These are phyloP conservation scores for Peromyscus eremicus DNA, from an alignment of 2,797 vertebrate genomes.

Conservation along the genomic window DNA sequence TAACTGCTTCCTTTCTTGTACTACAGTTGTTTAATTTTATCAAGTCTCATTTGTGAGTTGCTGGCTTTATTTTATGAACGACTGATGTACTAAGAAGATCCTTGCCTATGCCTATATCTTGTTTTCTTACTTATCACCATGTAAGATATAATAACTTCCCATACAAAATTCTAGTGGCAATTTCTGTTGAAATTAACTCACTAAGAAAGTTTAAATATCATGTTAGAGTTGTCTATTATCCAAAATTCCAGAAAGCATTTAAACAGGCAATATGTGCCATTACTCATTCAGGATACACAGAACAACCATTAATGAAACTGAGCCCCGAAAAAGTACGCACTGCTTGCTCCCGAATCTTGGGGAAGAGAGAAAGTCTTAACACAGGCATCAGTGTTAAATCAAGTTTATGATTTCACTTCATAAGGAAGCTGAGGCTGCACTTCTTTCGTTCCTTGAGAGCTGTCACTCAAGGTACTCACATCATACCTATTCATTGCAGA, in stretches of 20 bases:
- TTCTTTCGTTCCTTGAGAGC: background rate
- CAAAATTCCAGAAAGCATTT: slow-evolving; percentile 9
- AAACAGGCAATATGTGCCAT: background rate
- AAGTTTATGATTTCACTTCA: background rate
- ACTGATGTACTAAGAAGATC: background rate
- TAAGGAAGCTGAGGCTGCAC: background rate
- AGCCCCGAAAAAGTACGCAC: background rate
- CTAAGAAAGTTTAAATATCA: background rate
- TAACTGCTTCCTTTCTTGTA: background rate
- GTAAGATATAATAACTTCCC: slow-evolving; percentile 4
- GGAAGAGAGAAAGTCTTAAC: background rate
- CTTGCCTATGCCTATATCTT: background rate
- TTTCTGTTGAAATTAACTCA: background rate
- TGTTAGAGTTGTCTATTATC: background rate
- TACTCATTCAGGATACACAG: background rate
- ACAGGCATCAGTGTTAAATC: background rate
- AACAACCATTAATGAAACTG: background rate
- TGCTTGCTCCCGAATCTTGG: background rate
- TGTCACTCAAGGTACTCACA: background rate
- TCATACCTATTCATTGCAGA: slow-evolving; percentile 7
- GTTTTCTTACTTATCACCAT: background rate
- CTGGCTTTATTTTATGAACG: background rate
- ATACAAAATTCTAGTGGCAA: background rate
- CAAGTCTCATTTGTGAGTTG: background rate
- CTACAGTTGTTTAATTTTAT: background rate